Percentiles rank a stretch among this genome's conserved stretches.
These are phyloP conservation scores for Dynastes tityus DNA, from an alignment of 2,888 invertebrate genomes.

Conservation along the genomic window DNA sequence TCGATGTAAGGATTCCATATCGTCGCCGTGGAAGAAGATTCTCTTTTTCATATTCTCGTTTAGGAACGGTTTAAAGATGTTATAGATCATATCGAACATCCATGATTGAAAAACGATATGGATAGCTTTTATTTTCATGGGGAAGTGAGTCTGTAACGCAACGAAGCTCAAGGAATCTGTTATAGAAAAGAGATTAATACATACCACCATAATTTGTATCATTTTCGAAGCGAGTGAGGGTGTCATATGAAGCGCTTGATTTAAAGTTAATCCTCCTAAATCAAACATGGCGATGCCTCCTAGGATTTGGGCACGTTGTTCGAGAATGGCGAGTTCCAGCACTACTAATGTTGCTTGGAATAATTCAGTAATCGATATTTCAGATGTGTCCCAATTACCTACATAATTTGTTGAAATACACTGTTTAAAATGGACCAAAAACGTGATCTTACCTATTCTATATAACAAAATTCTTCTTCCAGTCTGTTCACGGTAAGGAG, in stretches of 20 bases:
- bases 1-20: slow-evolving; percentile 82
- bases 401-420: slow-evolving; percentile 42
- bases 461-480: slow-evolving; percentile 82
- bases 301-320: slow-evolving; percentile 82
- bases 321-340: slow-evolving; percentile 82
- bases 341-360: slow-evolving; percentile 82
- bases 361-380: slow-evolving; percentile 78
- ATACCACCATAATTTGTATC: slow-evolving; percentile 81
- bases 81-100: slow-evolving; percentile 85
- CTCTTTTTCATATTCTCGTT: slow-evolving; percentile 78
- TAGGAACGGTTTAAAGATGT: slow-evolving; percentile 84
- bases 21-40: slow-evolving; percentile 80
- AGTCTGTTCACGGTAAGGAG: slow-evolving; percentile 83
- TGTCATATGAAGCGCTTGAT: slow-evolving; percentile 83
- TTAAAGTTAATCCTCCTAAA: slow-evolving; percentile 79
- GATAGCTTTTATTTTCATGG: slow-evolving; percentile 81
- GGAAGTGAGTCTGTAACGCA: slow-evolving; percentile 78
- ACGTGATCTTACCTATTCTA: slow-evolving; percentile 75
- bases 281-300: slow-evolving; percentile 87
- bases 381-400: slow-evolving; percentile 85
- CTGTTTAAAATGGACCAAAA: not conserved
- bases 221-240: slow-evolving; percentile 80
- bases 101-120: slow-evolving; percentile 88
- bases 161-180: not conserved
- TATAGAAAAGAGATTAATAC: slow-evolving; percentile 60